Base-by-base conservation (phyloP, 1,140 invertebrate species). In the Sycophila sp. region DNA sequence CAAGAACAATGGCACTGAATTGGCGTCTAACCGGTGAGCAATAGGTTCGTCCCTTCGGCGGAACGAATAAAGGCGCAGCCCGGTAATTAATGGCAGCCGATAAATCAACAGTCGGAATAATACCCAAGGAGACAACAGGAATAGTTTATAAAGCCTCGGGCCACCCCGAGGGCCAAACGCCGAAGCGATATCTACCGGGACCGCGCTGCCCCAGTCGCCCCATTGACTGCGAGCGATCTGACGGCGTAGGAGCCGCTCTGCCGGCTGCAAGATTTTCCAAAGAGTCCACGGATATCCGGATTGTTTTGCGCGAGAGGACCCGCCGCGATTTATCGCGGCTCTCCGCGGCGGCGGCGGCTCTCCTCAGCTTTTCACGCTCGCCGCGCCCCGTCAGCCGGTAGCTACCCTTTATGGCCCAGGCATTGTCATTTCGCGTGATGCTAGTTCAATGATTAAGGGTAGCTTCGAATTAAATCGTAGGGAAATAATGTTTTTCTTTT, bases 101-200 rank as follows among this genome's bases (percentile, higher is more conserved):
- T 85, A 84, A 85, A 85, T 86, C 85, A 85, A 71, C 80, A 77
- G 70, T 69, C 70, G 76, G 80, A 82, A 85, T 85, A 85, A 86
- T 85, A 81, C 81, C 80, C 80, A 85, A 86, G 83, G 79, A 86
- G 84, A 85, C 83, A 86, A 85, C 83, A 85, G 83, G 83, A 86
- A 86, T 86, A 85, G 84, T 86, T 86, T 83, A 85, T 85, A 86
- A 86, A 85, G 82, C 79, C 75, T 72, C 73, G 71, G 65, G 78
- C 72, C 42, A 62, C 17, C 51, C 42, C 17, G n/a, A n/a, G n/a
- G n/a, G n/a, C n/a, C n/a, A n/a, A n/a, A n/a, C n/a, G 42, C 53
- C 34, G 26, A 49, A 26, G 34, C 60, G 36, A 17, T 34, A 38
- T 69, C 53, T 55, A 19, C 45, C 60, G 17, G 45, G 40, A n/a